Evolutionary conservation across 1,140 invertebrate species (phyloP), one percentile per base, ranked within the genome.

Genomic region (Argopecten irradians): DNA sequence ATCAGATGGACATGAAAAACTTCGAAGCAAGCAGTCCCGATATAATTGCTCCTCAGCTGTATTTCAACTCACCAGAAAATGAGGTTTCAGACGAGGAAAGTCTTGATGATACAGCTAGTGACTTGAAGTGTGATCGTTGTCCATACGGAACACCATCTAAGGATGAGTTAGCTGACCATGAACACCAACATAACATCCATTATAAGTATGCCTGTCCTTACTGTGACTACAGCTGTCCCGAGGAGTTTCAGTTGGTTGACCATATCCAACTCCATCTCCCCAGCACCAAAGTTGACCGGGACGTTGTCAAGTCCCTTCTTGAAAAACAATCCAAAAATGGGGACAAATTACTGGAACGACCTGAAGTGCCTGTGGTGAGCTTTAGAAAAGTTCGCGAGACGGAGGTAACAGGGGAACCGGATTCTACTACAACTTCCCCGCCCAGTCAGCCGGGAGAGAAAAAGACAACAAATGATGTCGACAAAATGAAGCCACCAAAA

Each of bases 241-340:
- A 90, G 36, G 92, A 93, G n/a, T 84, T 91, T 2, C 84, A 91
- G 5, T 88, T 95, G 34, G 39, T 92, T 5, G 88, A 90, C 28
- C 94, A 95, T 90, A 86, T 94, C 16, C 92, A 93, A 84, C 86
- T 93, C 39, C 94, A 94, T 88, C 94, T 94, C 85, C 93, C 94
- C 1, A 91, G 91, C 34, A 91, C 93, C 34, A 83, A 90, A 83
- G 89, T 93, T 22, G 92, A 93, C 88, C 87, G 36, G 19, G 85
- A 90, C 33, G 46, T 71, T 33, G 33, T 85, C 84, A 55, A 84
- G 86, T 84, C 84, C 13, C 89, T 91, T 46, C 43, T 87, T 16
- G 83, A 88, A 86, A 90, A 90, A 82, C 91, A 89, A 71, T 86
- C 83, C 39, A 87, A 86, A 55, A 32, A 55, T 41, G n/a, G 22